Base-by-base conservation (phyloP, 64 coral and sea anemone species). In the Platygyra sinensis region DNA sequence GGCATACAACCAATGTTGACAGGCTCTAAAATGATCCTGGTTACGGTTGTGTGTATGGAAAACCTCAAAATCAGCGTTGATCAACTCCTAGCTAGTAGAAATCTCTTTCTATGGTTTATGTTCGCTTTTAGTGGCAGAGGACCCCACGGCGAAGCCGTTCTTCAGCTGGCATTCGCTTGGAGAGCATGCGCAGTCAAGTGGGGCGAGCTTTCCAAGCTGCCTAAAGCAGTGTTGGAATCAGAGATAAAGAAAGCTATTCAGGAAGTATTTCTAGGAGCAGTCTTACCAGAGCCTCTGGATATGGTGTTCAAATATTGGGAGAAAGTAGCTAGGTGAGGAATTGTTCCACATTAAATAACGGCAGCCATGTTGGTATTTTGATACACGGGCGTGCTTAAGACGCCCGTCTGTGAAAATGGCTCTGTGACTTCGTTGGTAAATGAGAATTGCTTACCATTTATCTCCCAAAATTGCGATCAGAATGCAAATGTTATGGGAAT, bases 221-320 rank as follows among this genome's bases (percentile, higher is more conserved):
- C 31, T 19, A 49, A 24, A 77, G 36, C 74, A 46, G 19, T 10
- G 9, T 77, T 77, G 10, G 33, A 49, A 22, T 42, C 19, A 19
- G 74, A 77, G 20, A 46, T 77, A 19, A 77, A 42, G 33, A 77
- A 77, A 77, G 74, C 74, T 50, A 20, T 77, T 3, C 32, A 77
- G 20, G 74, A 18, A 50, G 42, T 77, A 19, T 77, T 77, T 77
- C 74, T 42, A 77, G 74, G 39, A 49, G 49, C 20, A 24, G 74
- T 50, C 32, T 38, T 77, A 22, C 74, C 74, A 50, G 22, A 77
- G 20, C 74, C 74, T 0, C 36, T 77, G 36, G 74, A 52, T n/a
- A 50, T 77, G 20, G 39, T 49, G 39, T 77, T 51, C 19, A 77
- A 77, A 42, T 77, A 49, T n/a, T 77, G 74, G 74, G 42, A 77